Evolutionary conservation across 2,888 invertebrate genomes (phyloP), one percentile per base, ranked within the genome.

Genomic region (Automeris io): DNA sequence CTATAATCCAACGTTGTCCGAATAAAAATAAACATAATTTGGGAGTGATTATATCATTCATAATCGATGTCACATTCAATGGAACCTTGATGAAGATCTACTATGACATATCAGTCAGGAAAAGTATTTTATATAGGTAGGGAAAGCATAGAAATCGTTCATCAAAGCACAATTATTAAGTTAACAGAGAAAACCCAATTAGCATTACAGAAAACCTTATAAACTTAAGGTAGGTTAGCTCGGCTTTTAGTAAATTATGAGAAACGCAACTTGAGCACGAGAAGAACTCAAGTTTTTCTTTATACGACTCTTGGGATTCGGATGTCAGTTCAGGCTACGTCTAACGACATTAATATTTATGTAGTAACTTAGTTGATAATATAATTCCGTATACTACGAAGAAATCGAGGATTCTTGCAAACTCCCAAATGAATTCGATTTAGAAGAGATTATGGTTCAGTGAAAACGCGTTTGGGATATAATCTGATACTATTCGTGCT

Each of bases 261-360:
- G 40, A 41, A 18, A 41, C 42, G 47, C 45, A 48, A 42, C 42
- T 34, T 19, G 35, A 29, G 34, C 35, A 18, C 37, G 18, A 18
- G 32, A 32, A 11, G 32, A 23, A 32, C 43, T 41, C 41, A 51
- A 58, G 47, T 56, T 61, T 57, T 57, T 56, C 43, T 51, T 51
- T 52, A 49, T 45, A 41, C 23, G 37, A 12, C 61, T 41, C 52
- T 8, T 2, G 57, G 53, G 66, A 54, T 37, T 45, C 38, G 42
- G 48, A 49, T 37, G 40, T 43, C 39, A 42, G 46, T 45, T 49
- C 41, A 40, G 39, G 32, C 50, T 51, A 46, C 49, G 48, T 42
- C 43, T 42, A 52, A 51, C 45, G 40, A 32, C 52, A 59, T 65
- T 55, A 60, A 65, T 66, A 65, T 63, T 60, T 54, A 61, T 57